phyloP scores from a whole-genome alignment of 2,113 vertebrate genomes.

The Upupa epops region DNA sequence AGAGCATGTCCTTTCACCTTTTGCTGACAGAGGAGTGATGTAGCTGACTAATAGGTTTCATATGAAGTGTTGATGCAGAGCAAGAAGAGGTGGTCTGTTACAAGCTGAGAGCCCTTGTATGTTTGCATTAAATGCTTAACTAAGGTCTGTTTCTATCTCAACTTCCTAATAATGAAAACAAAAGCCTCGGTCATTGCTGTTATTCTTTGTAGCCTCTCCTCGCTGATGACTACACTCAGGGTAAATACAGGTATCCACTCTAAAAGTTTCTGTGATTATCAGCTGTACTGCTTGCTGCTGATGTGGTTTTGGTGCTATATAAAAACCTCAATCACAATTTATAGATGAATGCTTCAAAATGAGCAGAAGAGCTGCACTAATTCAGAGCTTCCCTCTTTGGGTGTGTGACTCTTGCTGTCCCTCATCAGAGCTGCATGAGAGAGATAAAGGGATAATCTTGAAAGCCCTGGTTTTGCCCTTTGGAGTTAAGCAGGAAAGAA shows the following conservation, averaged over 20 bases:
- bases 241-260: not conserved
- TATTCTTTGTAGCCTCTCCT: not conserved
- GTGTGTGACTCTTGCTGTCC: not conserved
- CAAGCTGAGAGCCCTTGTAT: not conserved
- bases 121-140: not conserved
- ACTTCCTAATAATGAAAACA: not conserved
- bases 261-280: not conserved
- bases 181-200: not conserved
- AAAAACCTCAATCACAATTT: not conserved
- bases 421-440: not conserved
- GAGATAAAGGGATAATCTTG: constrained; percentile 63
- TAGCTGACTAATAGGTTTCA: not conserved
- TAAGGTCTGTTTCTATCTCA: not conserved
- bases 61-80: not conserved
- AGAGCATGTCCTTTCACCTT: not conserved
- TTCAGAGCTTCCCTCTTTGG: not conserved
- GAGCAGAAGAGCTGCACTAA: not conserved
- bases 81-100: not conserved
- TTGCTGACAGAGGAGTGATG: not conserved
- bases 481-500: not conserved
- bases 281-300: not conserved
- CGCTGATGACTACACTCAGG: not conserved
- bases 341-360: not conserved
- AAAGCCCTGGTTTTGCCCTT: not conserved
- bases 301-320: not conserved